Conservation (phyloP, 2,888 invertebrate species). For the Rhogogaster chlorosoma region DNA sequence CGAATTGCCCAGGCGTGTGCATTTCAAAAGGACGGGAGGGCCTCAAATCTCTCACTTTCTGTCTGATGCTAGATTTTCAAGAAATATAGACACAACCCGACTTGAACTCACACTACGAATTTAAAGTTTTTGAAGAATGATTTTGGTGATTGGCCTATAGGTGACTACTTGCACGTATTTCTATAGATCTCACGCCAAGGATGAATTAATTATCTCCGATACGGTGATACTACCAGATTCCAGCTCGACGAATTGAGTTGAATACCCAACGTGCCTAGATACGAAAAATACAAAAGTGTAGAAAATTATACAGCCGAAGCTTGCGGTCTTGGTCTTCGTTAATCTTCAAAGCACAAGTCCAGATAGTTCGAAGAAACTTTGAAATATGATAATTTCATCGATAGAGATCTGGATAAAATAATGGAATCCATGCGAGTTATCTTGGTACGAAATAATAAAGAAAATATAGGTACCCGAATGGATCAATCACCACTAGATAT, state of each 20-base stretch:
- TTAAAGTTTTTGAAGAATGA: background rate
- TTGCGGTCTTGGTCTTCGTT: background rate
- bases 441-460: background rate
- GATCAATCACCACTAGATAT: background rate
- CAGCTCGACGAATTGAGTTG: background rate
- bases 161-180: background rate
- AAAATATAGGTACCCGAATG: background rate
- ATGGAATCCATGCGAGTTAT: background rate
- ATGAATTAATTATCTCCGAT: background rate
- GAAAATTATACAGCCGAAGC: background rate
- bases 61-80: slow-evolving; percentile 6
- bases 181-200: background rate
- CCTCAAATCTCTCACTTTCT: slow-evolving; percentile 17
- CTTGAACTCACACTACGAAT: background rate
- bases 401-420: background rate
- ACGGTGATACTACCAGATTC: background rate
- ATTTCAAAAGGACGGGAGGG: slow-evolving; percentile 15
- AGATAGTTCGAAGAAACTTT: background rate
- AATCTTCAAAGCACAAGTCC: background rate
- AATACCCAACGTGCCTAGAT: background rate
- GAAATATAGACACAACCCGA: slow-evolving; percentile 4
- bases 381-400: background rate
- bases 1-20: slow-evolving; percentile 37
- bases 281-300: background rate
- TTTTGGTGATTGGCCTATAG: background rate